phyloP scores from a whole-genome alignment of 2,797 vertebrate genomes.

The Sebastes goodei region DNA sequence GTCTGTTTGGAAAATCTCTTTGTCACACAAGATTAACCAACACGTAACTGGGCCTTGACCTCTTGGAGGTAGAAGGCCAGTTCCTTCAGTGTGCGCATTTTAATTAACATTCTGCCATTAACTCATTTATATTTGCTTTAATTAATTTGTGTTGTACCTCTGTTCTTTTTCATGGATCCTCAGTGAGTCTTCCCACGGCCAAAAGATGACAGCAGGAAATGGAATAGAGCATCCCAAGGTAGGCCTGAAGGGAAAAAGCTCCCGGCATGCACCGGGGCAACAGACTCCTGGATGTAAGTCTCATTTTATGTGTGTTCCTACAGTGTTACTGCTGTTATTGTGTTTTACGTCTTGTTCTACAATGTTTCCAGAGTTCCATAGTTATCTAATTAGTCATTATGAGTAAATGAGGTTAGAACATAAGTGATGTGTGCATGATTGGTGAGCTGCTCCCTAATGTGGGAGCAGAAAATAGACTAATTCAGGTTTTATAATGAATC shows the following conservation, averaged over 20 bases:
- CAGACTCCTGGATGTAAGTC: not conserved
- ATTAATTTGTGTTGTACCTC: not conserved
- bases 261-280: not conserved
- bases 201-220: not conserved
- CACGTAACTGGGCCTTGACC: no score
- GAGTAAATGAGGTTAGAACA: not conserved
- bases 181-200: not conserved
- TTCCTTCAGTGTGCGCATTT: not conserved
- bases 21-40: no score
- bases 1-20: no score
- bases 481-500: not conserved
- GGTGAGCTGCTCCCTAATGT: not conserved
- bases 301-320: not conserved
- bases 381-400: not conserved
- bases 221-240: not conserved
- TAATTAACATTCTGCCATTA: not conserved
- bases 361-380: not conserved
- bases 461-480: not conserved
- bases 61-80: no score
- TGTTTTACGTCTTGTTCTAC: not conserved
- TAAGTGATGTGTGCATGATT: not conserved
- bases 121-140: not conserved
- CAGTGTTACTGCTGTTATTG: not conserved
- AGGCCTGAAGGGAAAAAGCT: not conserved
- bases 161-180: not conserved